These are phyloP conservation scores for Ectobius pallidus DNA, from an alignment of 2,888 invertebrate species.

Conservation along the genomic window DNA sequence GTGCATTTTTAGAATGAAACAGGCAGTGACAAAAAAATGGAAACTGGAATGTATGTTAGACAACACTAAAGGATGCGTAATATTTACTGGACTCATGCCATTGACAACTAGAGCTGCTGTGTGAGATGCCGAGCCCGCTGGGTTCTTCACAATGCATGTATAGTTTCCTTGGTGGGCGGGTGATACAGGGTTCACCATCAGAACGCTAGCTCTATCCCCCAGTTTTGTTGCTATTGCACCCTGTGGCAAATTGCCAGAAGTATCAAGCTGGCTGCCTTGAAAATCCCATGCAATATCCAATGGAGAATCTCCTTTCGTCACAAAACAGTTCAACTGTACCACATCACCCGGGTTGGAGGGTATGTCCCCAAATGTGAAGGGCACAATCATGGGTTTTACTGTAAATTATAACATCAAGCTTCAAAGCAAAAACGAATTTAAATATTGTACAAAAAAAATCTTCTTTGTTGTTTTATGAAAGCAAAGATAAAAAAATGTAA, in stretches of 20 bases:
- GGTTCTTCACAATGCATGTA: slow-evolving; percentile 68
- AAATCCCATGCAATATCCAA: slow-evolving; percentile 74
- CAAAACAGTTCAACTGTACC: slow-evolving; percentile 59
- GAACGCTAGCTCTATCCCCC: slow-evolving; percentile 68
- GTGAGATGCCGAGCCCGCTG: slow-evolving; percentile 66
- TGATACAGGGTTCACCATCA: slow-evolving; percentile 71
- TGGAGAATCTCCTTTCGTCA: slow-evolving; percentile 71
- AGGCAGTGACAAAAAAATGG: not conserved
- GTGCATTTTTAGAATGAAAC: not conserved
- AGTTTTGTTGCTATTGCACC: slow-evolving; percentile 54
- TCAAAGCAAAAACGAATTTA: too few species aligned
- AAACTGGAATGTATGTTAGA: not conserved
- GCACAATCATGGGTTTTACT: slow-evolving; percentile 62
- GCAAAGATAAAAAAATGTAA: too few species aligned
- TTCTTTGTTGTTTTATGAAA: too few species aligned
- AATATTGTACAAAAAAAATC: too few species aligned
- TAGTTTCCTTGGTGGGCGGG: slow-evolving; percentile 70
- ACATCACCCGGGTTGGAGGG: slow-evolving; percentile 64
- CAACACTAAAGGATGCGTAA: slow-evolving; percentile 6
- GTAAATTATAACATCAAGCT: slow-evolving; percentile 35
- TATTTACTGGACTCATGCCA: slow-evolving; percentile 58
- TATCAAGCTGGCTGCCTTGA: slow-evolving; percentile 31
- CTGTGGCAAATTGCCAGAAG: slow-evolving; percentile 53
- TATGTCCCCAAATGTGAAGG: slow-evolving; percentile 63
- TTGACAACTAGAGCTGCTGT: slow-evolving; percentile 69